Percentiles rank a stretch among this genome's conserved stretches.
Conservation (phyloP, 2,797 vertebrate genomes). For the Takifugu rubripes region DNA sequence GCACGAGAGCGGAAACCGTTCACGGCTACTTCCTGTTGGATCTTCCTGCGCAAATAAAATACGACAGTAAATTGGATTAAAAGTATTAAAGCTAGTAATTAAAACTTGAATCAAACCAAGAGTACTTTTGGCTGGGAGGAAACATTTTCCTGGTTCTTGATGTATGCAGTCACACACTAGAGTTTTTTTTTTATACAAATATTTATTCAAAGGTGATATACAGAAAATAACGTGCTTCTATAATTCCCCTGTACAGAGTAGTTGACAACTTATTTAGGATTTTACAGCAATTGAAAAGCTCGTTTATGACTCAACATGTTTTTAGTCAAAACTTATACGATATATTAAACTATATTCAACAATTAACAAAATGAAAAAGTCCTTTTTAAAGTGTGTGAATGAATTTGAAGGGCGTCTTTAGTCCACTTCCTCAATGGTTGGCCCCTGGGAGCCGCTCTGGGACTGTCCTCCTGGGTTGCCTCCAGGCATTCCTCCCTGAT, state of each 20-base stretch:
- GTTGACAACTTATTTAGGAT: no score
- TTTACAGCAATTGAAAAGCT: no score
- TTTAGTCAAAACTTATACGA: no score
- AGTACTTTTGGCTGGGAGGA: no score
- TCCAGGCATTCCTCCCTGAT: constrained; percentile 43
- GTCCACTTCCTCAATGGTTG: constrained; percentile 48
- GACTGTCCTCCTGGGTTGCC: constrained; percentile 15
- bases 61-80: constrained; percentile 38
- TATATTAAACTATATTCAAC: neutral
- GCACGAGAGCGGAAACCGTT: constrained; percentile 35
- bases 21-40: constrained; percentile 39
- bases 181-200: no score
- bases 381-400: neutral
- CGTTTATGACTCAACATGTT: no score
- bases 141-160: neutral
- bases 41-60: constrained; percentile 42
- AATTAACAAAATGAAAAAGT: neutral
- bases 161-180: no score
- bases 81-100: neutral
- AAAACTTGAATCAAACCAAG: neutral
- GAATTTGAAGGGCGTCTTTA: constrained; percentile 1
- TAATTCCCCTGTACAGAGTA: no score
- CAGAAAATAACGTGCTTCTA: no score
- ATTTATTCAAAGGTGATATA: no score
- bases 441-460: constrained; percentile 26